Evolutionary conservation across 2,797 vertebrate species (phyloP), one percentile per base, ranked within the genome.

Genomic region (Peromyscus aztecus): DNA sequence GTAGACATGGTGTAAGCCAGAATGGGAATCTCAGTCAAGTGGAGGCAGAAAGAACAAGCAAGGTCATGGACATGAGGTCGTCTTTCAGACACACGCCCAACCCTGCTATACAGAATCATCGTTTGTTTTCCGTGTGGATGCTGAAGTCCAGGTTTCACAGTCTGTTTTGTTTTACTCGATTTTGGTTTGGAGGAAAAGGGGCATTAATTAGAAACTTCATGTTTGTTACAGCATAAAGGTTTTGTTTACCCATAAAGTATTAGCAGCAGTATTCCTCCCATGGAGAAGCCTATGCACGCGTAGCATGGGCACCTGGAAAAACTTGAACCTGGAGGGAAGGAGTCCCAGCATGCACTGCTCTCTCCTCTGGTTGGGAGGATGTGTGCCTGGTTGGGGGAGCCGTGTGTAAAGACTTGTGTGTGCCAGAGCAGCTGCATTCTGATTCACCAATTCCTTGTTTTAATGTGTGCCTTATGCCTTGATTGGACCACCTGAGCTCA

Each of bases 401-500:
- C 31, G 0, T 0, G 0, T 11, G 43, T 52, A 55, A 73, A 63
- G 84, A 59, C 6, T 61, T 17, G 0, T 31, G 71, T 37, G 63
- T 82, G 40, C 46, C 85, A 84, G 31, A 40, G 76, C 59, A 13
- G 14, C 76, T 59, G 89, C 92, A 10, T 80, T 75, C 86, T 55
- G n/a, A 73, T 12, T 10, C 14, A 43, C 86, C n/a, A 23, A 78
- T 52, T 87, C 49, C n/a, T 76, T 21, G 5, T 55, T 93, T 93
- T 95, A 71, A 85, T 90, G 77, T 94, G 97, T 98, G 97, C 97
- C 97, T 97, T 97, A 90, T 8, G 49, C 78, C 84, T 97, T 96
- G 59, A 63, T 17, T 86, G 90, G 95, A 94, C 86, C 93, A 95
- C 78, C 94, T 91, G 89, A 96, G 98, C 97, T 94, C 87, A 97